A percentile compares a stretch with the other conserved stretches of the same genome.
Evolutionary conservation across 2,113 vertebrate species (phyloP).

Genomic region (Archocentrus centrarchus): DNA sequence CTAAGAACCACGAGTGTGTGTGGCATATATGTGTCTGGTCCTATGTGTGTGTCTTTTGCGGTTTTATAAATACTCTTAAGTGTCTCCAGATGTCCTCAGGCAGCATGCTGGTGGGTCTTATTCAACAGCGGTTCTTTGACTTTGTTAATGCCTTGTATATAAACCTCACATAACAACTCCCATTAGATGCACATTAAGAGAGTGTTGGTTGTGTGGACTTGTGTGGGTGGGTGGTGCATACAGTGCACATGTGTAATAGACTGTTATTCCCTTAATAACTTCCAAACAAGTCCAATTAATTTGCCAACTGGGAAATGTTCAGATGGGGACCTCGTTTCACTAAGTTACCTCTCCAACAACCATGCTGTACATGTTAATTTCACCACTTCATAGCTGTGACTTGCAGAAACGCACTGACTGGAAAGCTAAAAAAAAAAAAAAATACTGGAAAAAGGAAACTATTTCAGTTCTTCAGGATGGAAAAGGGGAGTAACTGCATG

Average conservation of each 20-base stretch:
- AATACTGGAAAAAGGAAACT: conserved; percentile 36
- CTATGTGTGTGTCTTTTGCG: conserved; percentile 54
- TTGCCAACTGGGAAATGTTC: conserved; percentile 38
- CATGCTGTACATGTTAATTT: conserved; percentile 41
- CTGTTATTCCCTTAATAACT: conserved; percentile 52
- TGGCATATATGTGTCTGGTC: conserved; percentile 49
- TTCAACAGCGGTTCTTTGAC: conserved; percentile 71
- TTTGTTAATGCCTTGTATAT: conserved; percentile 76
- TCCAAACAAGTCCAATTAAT: conserved; percentile 53
- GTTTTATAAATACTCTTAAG: conserved; percentile 76
- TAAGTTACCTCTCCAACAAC: conserved; percentile 40
- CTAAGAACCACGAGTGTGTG: conserved; percentile 40
- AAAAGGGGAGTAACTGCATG: conserved; percentile 70
- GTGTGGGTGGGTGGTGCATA: conserved; percentile 48
- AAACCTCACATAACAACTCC: conserved; percentile 73
- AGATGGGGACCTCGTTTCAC: not conserved
- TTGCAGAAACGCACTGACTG: conserved; percentile 48
- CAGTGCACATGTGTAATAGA: conserved; percentile 41
- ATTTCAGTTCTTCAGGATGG: conserved; percentile 68
- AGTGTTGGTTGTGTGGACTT: conserved; percentile 30
- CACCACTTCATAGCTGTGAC: conserved; percentile 43
- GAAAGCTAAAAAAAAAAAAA: conserved; percentile 34
- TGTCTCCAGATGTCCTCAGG: conserved; percentile 78
- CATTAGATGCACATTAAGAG: conserved; percentile 70
- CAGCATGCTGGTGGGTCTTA: conserved; percentile 68